Evolutionary conservation across 2,888 invertebrate species (phyloP).

Genomic region (Rhyacophila evoluta): DNA sequence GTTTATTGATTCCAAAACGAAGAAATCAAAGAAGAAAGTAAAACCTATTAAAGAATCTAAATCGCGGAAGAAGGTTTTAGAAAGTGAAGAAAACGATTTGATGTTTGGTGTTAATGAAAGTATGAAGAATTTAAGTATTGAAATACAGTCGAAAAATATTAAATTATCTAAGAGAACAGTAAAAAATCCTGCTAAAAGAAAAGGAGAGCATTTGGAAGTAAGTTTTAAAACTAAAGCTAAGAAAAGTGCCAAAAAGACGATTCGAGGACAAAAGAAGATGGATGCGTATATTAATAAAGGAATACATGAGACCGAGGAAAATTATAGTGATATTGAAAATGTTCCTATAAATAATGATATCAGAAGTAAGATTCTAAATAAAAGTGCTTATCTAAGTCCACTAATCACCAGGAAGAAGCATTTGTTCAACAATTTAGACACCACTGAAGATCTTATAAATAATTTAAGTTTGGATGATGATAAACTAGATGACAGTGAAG

Average conservation of each 20-base stretch:
- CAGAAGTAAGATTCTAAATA: background rate
- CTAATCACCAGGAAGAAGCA: constrained; percentile 29
- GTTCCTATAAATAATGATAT: background rate
- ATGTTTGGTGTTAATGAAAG: constrained; percentile 56
- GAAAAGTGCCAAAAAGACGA: background rate
- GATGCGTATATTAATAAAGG: constrained; percentile 38
- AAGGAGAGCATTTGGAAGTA: constrained; percentile 30
- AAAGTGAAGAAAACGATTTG: constrained; percentile 56
- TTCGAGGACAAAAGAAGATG: constrained; percentile 38
- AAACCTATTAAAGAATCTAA: constrained; percentile 55
- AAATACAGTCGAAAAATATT: background rate
- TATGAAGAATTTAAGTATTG: constrained; percentile 40
- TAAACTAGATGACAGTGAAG: constrained; percentile 61
- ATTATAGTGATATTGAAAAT: background rate
- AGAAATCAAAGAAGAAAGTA: constrained; percentile 54
- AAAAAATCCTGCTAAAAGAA: constrained; percentile 42
- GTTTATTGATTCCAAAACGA: constrained; percentile 72
- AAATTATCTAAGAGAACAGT: background rate
- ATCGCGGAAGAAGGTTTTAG: constrained; percentile 27
- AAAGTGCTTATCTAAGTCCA: constrained; percentile 20
- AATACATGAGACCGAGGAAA: background rate
- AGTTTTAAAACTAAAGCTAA: constrained; percentile 50
- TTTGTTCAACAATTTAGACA: constrained; percentile 34
- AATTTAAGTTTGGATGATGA: constrained; percentile 33
- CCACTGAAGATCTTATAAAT: constrained; percentile 34